These are phyloP conservation scores for Drosophila suboccidentalis DNA, from an alignment of 2,888 invertebrate species.

Conservation along the genomic window DNA sequence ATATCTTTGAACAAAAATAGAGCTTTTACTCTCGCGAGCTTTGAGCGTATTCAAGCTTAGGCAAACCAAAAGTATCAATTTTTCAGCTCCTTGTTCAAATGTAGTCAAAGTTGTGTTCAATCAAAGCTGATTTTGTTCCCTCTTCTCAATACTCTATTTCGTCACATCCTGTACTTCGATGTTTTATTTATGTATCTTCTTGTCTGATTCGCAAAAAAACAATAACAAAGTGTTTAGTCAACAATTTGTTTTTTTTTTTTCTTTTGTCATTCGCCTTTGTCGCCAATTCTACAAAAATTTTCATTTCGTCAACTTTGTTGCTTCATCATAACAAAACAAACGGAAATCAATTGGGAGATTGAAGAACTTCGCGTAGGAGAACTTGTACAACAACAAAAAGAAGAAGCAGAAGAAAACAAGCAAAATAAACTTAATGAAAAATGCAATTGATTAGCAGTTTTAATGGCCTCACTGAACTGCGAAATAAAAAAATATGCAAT, in stretches of 20 bases:
- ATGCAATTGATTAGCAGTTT: slow-evolving; percentile 69
- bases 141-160: slow-evolving; percentile 2
- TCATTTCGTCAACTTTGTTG: slow-evolving; percentile 54
- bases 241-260: slow-evolving; percentile 43
- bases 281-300: slow-evolving; percentile 32
- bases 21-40: too few species aligned
- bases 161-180: slow-evolving; percentile 47
- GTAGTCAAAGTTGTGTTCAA: background rate
- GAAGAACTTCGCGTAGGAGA: slow-evolving; percentile 35
- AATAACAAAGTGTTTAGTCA: slow-evolving; percentile 55
- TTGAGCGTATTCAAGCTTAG: too few species aligned
- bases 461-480: slow-evolving; percentile 63
- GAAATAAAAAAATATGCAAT: slow-evolving; percentile 44
- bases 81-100: background rate
- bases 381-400: slow-evolving; percentile 21
- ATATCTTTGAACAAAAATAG: too few species aligned
- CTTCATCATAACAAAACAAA: slow-evolving; percentile 61
- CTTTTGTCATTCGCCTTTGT: slow-evolving; percentile 18
- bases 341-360: slow-evolving; percentile 38
- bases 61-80: too few species aligned
- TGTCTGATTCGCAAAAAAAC: slow-evolving; percentile 36
- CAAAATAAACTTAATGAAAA: slow-evolving; percentile 2
- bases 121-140: slow-evolving; percentile 5
- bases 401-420: background rate
- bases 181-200: slow-evolving; percentile 48